A percentile compares a stretch with the other conserved stretches of the same genome.
phyloP scores from a whole-genome alignment of 1,140 invertebrate species.

The Bradysia coprophila region DNA sequence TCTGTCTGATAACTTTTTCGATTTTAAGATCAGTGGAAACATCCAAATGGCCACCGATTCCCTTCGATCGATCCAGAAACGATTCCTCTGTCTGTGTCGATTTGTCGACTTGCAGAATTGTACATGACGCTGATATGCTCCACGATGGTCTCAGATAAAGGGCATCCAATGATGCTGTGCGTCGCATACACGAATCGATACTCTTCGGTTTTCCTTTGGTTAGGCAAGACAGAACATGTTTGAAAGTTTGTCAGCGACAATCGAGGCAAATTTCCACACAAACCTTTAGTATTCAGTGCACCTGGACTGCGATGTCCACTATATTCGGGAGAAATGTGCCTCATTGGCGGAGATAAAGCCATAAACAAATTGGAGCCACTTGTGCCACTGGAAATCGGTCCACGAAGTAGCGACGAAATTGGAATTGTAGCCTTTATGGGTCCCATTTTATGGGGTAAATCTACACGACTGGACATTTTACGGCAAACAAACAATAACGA shows the following conservation, averaged over 20 bases:
- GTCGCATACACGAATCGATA: constrained; percentile 36
- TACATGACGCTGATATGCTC: neutral
- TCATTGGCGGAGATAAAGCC: constrained; percentile 37
- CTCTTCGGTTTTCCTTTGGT: constrained; percentile 23
- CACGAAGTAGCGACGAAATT: constrained; percentile 45
- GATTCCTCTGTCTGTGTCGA: constrained; percentile 35
- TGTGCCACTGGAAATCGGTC: constrained; percentile 35
- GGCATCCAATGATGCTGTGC: constrained; percentile 57
- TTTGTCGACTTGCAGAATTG: constrained; percentile 47
- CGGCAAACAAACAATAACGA: too few relatives aligned
- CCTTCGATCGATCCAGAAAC: neutral
- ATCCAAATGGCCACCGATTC: neutral
- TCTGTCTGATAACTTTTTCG: constrained; percentile 3
- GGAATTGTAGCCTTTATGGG: constrained; percentile 55
- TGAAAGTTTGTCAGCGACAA: too few relatives aligned
- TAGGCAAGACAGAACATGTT: too few relatives aligned
- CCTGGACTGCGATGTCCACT: constrained; percentile 50
- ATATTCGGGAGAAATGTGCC: constrained; percentile 46
- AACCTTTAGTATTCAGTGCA: constrained; percentile 49
- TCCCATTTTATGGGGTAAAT: constrained; percentile 42
- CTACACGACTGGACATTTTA: constrained; percentile 42
- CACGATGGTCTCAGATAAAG: constrained; percentile 18
- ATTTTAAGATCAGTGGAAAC: neutral
- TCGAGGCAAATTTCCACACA: too few relatives aligned
- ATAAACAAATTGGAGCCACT: constrained; percentile 24